phyloP scores from a whole-genome alignment of 2,797 vertebrate genomes.

The Synanceia verrucosa region DNA sequence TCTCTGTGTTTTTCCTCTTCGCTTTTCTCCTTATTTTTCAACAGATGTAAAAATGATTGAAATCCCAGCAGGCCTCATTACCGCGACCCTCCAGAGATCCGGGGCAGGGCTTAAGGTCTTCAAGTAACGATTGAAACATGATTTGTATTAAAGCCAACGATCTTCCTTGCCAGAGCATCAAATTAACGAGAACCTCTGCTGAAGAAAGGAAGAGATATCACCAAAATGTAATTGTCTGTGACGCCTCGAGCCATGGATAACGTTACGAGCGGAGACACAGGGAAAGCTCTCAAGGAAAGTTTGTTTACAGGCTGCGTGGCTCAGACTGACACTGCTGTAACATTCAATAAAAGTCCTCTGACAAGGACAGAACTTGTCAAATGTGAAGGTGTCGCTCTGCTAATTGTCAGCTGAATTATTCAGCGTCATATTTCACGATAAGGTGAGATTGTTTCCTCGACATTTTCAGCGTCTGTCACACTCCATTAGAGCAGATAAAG shows the following conservation, averaged over 20 bases:
- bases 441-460: background rate
- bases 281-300: slow-evolving; percentile 49
- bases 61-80: slow-evolving; percentile 97
- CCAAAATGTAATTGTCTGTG: slow-evolving; percentile 75
- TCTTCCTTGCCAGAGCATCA: slow-evolving; percentile 80
- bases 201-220: slow-evolving; percentile 72
- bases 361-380: slow-evolving; percentile 10
- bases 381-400: background rate
- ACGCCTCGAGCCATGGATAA: slow-evolving; percentile 48
- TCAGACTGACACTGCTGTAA: background rate
- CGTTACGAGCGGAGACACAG: slow-evolving; percentile 38
- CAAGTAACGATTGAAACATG: slow-evolving; percentile 92
- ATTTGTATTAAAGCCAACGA: slow-evolving; percentile 94
- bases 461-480: background rate
- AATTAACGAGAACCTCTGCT: slow-evolving; percentile 78
- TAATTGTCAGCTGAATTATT: background rate
- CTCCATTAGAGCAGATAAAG: background rate
- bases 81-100: slow-evolving; percentile 77
- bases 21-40: slow-evolving; percentile 82
- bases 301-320: slow-evolving; percentile 4
- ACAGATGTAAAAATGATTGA: slow-evolving; percentile 88
- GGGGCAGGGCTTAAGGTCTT: slow-evolving; percentile 86
- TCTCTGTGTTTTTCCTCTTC: slow-evolving; percentile 62
- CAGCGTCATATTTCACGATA: background rate
- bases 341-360: background rate